These are phyloP conservation scores for Schizopygopsis pylzovi DNA, from an alignment of 2,797 vertebrate genomes.

Conservation along the genomic window DNA sequence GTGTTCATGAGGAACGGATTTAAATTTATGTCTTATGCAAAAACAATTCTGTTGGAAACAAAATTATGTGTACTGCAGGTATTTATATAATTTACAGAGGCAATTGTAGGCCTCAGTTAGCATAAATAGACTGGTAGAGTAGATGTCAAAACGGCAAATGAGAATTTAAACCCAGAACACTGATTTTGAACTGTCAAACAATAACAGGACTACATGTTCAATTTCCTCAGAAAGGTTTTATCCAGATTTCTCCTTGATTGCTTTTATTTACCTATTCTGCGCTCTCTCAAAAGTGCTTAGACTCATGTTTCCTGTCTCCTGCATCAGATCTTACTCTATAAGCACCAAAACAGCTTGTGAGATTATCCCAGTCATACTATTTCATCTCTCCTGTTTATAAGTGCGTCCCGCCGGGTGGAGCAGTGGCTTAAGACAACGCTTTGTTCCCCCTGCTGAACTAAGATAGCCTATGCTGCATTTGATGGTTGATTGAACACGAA, in stretches of 20 bases:
- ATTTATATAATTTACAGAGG: neutral
- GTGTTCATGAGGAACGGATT: neutral
- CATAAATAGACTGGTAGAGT: conserved; percentile 12
- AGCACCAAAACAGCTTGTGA: neutral
- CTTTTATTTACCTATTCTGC: neutral
- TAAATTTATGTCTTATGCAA: neutral
- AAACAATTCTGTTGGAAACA: neutral
- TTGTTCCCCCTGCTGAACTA: conserved; percentile 70
- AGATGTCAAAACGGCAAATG: conserved; percentile 19
- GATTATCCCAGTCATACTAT: conserved; percentile 28
- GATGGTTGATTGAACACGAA: conserved; percentile 81
- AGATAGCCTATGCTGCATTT: conserved; percentile 69
- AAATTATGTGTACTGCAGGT: neutral
- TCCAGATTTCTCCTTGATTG: neutral
- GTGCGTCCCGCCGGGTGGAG: conserved; percentile 59
- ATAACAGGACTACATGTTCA: neutral
- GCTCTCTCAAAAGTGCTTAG: neutral
- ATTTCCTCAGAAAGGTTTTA: neutral
- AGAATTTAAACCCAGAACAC: neutral
- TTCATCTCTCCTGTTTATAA: conserved; percentile 62
- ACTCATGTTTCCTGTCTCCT: neutral
- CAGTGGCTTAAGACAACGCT: conserved; percentile 65
- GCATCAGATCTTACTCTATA: conserved; percentile 8
- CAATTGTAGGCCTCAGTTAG: conserved; percentile 23
- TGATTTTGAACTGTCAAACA: conserved; percentile 6